phyloP scores from a whole-genome alignment of 2,888 invertebrate species.

The Caenorhabditis sp. region DNA sequence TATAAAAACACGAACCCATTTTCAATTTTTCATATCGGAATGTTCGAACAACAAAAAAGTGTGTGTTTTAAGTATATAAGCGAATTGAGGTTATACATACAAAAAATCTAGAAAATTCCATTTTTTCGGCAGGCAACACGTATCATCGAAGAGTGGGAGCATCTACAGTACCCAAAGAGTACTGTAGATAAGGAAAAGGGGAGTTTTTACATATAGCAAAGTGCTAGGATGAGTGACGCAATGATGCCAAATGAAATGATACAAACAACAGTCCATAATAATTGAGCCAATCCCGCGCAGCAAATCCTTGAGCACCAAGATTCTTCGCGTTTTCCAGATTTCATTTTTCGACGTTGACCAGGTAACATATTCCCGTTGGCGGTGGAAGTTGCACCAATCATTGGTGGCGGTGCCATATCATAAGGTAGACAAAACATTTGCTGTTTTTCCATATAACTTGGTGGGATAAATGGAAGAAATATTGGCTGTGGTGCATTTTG shows the following conservation, averaged over 20 bases:
- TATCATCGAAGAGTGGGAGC: too few species aligned
- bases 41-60: neutral
- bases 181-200: too few species aligned
- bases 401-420: neutral
- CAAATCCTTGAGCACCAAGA: slow-evolving; percentile 44
- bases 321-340: slow-evolving; percentile 4
- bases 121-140: too few species aligned
- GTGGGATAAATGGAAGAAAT: slow-evolving; percentile 22
- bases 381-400: neutral
- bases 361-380: neutral
- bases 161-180: too few species aligned
- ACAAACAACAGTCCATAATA: slow-evolving; percentile 57
- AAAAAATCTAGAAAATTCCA: neutral
- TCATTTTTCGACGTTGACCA: slow-evolving; percentile 18
- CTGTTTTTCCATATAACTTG: slow-evolving; percentile 16
- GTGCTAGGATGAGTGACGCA: slow-evolving; percentile 51
- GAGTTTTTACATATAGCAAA: slow-evolving; percentile 37
- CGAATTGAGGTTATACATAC: neutral
- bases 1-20: neutral
- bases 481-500: slow-evolving; percentile 19
- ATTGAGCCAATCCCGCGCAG: slow-evolving; percentile 59
- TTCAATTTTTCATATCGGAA: neutral
- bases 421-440: slow-evolving; percentile 1
- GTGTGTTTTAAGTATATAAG: neutral
- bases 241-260: slow-evolving; percentile 52